A percentile compares a stretch with the other conserved stretches of the same genome.
Conservation (phyloP, 1,140 invertebrate genomes). For the Macrobrachium nipponense region DNA sequence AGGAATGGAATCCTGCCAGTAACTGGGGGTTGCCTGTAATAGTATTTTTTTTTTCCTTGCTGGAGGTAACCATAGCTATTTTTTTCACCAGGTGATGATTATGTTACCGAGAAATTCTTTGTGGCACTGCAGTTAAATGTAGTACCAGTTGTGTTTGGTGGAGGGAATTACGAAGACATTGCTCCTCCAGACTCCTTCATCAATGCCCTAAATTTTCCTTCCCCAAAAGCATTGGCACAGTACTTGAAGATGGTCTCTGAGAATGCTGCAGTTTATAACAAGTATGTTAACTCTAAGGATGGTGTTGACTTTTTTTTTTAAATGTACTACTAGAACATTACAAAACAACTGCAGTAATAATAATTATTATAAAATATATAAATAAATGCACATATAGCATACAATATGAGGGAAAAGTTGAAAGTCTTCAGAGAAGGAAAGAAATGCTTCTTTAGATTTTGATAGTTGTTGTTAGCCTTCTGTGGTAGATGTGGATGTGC, state of each 20-base stretch:
- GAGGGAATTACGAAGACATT: slow-evolving; percentile 35
- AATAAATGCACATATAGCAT: too few species aligned
- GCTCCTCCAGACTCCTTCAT: slow-evolving; percentile 52
- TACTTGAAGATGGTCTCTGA: slow-evolving; percentile 62
- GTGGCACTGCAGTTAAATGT: slow-evolving; percentile 46
- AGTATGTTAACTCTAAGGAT: slow-evolving; percentile 1
- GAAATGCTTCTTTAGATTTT: too few species aligned
- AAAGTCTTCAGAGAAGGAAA: too few species aligned
- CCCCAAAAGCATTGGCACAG: slow-evolving; percentile 53
- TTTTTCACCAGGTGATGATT: slow-evolving; percentile 68
- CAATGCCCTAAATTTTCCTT: slow-evolving; percentile 65
- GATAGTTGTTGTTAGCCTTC: too few species aligned
- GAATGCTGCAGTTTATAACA: slow-evolving; percentile 38
- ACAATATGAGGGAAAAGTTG: too few species aligned
- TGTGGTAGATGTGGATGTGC: too few species aligned
- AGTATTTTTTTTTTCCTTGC: background rate
- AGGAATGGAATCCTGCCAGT: too few species aligned
- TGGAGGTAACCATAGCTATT: slow-evolving; percentile 63
- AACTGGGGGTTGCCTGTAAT: too few species aligned
- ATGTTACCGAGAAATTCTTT: slow-evolving; percentile 69
- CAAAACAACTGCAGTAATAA: too few species aligned
- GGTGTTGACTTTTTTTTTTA: too few species aligned
- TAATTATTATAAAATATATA: too few species aligned
- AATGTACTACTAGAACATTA: too few species aligned
- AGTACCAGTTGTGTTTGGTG: slow-evolving; percentile 46